Evolutionary conservation across 2,888 invertebrate species (phyloP).

Genomic region (Eupithecia dodoneata): DNA sequence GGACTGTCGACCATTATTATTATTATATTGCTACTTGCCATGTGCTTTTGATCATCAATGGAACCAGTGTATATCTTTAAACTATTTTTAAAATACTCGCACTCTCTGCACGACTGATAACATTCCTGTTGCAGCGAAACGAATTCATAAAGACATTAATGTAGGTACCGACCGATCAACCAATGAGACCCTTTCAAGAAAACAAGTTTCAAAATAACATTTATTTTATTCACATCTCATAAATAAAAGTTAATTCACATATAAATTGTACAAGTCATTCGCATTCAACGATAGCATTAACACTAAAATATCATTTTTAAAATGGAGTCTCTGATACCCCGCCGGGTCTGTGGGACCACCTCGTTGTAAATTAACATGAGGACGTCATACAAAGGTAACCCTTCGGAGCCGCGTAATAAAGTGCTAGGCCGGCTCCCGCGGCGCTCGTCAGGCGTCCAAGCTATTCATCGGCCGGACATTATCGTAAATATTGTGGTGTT

Average conservation of each 20-base stretch:
- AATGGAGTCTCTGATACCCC: conserved; percentile 51
- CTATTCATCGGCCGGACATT: conserved; percentile 77
- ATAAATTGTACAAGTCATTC: conserved; percentile 61
- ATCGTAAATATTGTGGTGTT: conserved; percentile 84
- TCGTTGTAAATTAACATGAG: conserved; percentile 78
- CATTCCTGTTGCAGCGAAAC: conserved; percentile 5
- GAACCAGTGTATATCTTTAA: not conserved
- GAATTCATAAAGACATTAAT: conserved; percentile 30
- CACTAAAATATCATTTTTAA: conserved; percentile 79
- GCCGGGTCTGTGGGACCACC: conserved; percentile 69
- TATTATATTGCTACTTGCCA: too few species aligned
- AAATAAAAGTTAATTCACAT: conserved; percentile 57
- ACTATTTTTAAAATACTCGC: not conserved
- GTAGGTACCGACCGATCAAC: conserved; percentile 3
- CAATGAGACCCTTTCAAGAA: conserved; percentile 10
- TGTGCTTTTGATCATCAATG: too few species aligned
- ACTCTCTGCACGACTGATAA: not conserved
- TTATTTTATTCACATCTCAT: conserved; percentile 40
- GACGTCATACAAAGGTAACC: conserved; percentile 80
- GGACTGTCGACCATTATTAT: too few species aligned
- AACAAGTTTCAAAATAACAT: conserved; percentile 25
- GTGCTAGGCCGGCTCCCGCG: conserved; percentile 62
- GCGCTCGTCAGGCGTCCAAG: conserved; percentile 63
- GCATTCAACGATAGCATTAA: conserved; percentile 69
- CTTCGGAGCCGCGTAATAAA: conserved; percentile 78